Conservation (phyloP, 2,113 vertebrate genomes). For the Herpetotheres cachinnans region DNA sequence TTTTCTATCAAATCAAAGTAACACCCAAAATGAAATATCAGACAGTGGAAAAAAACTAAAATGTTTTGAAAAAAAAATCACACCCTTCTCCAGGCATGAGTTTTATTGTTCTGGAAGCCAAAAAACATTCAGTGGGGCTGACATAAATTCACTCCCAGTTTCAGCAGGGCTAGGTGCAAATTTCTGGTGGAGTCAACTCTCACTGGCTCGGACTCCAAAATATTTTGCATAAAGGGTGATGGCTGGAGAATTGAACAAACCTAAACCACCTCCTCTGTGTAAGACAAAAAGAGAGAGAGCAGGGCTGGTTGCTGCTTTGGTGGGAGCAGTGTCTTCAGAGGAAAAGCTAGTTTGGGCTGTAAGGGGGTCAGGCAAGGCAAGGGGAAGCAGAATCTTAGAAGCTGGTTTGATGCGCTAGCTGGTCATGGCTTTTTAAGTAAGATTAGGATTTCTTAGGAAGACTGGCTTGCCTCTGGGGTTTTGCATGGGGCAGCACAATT, state of each 20-base stretch:
- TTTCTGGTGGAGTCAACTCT: background rate
- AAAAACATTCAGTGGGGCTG: background rate
- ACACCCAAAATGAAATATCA: slow-evolving; percentile 42
- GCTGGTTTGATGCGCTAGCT: background rate
- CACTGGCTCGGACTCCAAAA: background rate
- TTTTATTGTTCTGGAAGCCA: background rate
- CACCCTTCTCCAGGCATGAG: background rate
- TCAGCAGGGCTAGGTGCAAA: background rate
- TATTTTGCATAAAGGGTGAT: background rate
- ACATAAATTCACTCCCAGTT: background rate
- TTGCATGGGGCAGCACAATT: no score
- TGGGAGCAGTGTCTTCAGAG: background rate
- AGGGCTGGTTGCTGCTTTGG: background rate
- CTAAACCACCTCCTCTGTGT: background rate
- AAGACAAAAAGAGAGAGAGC: background rate
- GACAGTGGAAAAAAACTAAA: background rate
- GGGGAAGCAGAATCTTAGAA: background rate
- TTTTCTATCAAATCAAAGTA: slow-evolving; percentile 24
- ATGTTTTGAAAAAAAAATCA: background rate
- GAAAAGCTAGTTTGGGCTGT: background rate
- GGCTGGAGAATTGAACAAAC: background rate
- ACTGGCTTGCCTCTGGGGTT: background rate
- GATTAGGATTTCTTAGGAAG: background rate
- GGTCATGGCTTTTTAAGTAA: background rate
- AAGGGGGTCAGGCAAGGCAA: background rate